Evolutionary conservation across 2,888 invertebrate genomes (phyloP), one percentile per base, ranked within the genome.

Genomic region (Oscheius sp.): DNA sequence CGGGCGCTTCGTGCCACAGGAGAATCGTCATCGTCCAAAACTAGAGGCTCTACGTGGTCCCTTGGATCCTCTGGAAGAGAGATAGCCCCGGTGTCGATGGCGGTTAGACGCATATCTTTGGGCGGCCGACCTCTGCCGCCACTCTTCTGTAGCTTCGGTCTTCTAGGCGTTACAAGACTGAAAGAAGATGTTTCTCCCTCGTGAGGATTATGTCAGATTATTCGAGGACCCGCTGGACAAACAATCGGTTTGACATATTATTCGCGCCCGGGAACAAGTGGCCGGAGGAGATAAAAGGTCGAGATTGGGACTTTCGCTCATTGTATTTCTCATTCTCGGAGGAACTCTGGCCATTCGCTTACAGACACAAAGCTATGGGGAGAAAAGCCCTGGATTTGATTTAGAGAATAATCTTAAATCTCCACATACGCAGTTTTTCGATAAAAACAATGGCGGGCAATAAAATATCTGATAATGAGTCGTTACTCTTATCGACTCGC

Each of bases 131-230:
- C 37, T 72, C 70, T 53, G 57, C 71, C 33, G 57, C 58, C 8
- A n/a, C n/a, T n/a, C 27, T 69, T 69, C 15, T 69, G 71, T 3
- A 69, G 73, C 33, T 70, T 67, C 6, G 75, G 71, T 46, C 73
- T 37, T 37, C 50, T 50, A 3, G 71, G 71, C 15, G 71, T 66
- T 42, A 57, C 65, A 31, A 77, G 27, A 12, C 73, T 76, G 66
- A 50, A 69, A n/a, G n/a, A n/a, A n/a, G n/a, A n/a, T n/a, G n/a
- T n/a, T n/a, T n/a, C n/a, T n/a, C n/a, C n/a, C n/a, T n/a, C 8
- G 8, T 8, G 37, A 10, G 37, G 37, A 37, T 37, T 37, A 15
- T 17, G 23, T 4, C 48, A 48, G 48, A 17, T 48, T 48, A 48
- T 48, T 23, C 48, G 48, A 6, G 10, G 15, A 42, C 15, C 42